Conservation (phyloP, 1,140 invertebrate genomes). For the Ephestia elutella region DNA sequence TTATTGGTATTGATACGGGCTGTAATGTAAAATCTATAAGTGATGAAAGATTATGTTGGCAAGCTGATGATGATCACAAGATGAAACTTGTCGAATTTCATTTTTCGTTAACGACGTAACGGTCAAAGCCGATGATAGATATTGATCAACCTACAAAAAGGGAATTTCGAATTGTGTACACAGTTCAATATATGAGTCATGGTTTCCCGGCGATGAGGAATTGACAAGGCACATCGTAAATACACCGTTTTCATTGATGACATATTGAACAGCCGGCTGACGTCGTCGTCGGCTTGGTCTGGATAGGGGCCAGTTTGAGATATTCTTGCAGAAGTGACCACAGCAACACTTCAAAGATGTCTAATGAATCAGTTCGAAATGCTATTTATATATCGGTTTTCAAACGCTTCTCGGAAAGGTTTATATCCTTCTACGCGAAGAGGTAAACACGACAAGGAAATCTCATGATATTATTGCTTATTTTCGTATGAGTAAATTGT, state of each 20-base stretch:
- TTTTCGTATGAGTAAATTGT: not conserved
- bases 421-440: not conserved
- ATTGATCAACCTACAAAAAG: not conserved
- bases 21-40: not conserved
- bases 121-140: not conserved
- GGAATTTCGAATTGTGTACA: not conserved
- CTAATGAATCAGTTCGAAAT: not conserved
- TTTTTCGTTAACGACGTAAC: too few relatives aligned
- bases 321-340: not conserved
- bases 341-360: not conserved
- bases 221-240: conserved; percentile 6
- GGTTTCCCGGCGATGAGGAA: not conserved
- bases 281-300: conserved; percentile 1
- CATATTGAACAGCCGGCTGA: conserved; percentile 3
- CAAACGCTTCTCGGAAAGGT: conserved; percentile 5
- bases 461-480: not conserved
- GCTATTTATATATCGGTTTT: not conserved
- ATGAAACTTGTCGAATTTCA: not conserved
- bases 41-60: not conserved
- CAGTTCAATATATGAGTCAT: not conserved
- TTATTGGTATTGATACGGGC: not conserved
- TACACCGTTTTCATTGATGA: not conserved
- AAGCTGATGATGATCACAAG: not conserved
- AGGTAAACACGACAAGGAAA: conserved; percentile 1
- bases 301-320: not conserved